These are phyloP conservation scores for Drosophila seclusa DNA, from an alignment of 2,888 invertebrate species.

Conservation along the genomic window DNA sequence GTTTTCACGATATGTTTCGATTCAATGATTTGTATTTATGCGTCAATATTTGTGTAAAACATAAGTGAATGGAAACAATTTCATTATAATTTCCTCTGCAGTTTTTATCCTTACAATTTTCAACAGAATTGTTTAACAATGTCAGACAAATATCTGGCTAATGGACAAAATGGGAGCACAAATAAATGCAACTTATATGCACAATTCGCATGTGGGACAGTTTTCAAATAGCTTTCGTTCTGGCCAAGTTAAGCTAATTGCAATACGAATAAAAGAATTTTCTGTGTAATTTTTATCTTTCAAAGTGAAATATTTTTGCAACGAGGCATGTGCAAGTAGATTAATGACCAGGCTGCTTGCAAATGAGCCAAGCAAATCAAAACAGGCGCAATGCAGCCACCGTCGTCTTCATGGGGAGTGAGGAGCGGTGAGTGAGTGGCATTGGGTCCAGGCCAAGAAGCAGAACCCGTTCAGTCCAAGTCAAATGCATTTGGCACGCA, in stretches of 20 bases:
- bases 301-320: constrained; percentile 1
- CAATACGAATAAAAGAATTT: constrained; percentile 3
- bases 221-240: background rate
- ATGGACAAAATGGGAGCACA: background rate
- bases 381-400: constrained; percentile 49
- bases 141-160: background rate
- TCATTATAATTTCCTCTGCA: background rate
- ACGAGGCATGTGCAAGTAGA: constrained; percentile 43
- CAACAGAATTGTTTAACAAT: no score
- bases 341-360: constrained; percentile 62
- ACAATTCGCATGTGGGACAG: background rate
- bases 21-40: background rate
- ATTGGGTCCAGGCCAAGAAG: constrained; percentile 1
- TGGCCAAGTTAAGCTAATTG: constrained; percentile 4
- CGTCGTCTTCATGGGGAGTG: background rate
- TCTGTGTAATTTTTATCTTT: constrained; percentile 13
- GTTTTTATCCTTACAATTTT: background rate
- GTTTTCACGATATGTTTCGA: background rate
- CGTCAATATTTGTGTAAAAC: background rate
- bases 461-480: constrained; percentile 41
- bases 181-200: background rate
- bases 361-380: constrained; percentile 73
- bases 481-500: constrained; percentile 78
- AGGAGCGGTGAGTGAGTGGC: background rate
- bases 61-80: background rate